A percentile compares a stretch with the other conserved stretches of the same genome.
Evolutionary conservation across 1,140 invertebrate genomes (phyloP).

Genomic region (Pseudomyrmex pallidus): DNA sequence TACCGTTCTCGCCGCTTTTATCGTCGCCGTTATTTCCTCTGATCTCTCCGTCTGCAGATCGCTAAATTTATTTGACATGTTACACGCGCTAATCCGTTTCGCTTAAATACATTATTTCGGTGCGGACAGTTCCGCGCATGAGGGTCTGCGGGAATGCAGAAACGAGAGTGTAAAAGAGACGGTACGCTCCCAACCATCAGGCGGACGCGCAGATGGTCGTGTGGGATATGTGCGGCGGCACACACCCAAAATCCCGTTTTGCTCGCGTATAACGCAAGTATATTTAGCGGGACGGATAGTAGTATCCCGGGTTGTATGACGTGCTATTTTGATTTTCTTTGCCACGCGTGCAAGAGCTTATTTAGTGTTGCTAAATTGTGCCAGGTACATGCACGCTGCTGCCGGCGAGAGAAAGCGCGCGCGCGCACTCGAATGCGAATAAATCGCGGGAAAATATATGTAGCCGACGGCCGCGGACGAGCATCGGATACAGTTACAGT

Average conservation of each 20-base stretch:
- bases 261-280: conserved; percentile 35
- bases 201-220: conserved; percentile 45
- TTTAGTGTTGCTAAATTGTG: conserved; percentile 41
- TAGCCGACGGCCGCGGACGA: conserved; percentile 12
- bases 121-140: conserved; percentile 40
- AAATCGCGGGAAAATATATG: conserved; percentile 44
- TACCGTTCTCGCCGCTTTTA: neutral
- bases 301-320: conserved; percentile 6
- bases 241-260: neutral
- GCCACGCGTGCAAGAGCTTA: neutral
- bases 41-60: neutral
- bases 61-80: conserved; percentile 45
- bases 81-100: conserved; percentile 23
- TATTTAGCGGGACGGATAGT: conserved; percentile 66
- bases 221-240: conserved; percentile 42
- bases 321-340: conserved; percentile 6
- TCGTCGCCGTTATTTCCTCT: neutral
- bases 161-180: conserved; percentile 26
- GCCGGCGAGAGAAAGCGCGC: neutral
- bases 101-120: neutral
- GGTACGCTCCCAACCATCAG: neutral
- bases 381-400: neutral
- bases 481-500: conserved; percentile 23
- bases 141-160: conserved; percentile 29
- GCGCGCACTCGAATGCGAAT: conserved; percentile 10